phyloP scores from a whole-genome alignment of 2,113 vertebrate genomes.

The Pongo pygmaeus region DNA sequence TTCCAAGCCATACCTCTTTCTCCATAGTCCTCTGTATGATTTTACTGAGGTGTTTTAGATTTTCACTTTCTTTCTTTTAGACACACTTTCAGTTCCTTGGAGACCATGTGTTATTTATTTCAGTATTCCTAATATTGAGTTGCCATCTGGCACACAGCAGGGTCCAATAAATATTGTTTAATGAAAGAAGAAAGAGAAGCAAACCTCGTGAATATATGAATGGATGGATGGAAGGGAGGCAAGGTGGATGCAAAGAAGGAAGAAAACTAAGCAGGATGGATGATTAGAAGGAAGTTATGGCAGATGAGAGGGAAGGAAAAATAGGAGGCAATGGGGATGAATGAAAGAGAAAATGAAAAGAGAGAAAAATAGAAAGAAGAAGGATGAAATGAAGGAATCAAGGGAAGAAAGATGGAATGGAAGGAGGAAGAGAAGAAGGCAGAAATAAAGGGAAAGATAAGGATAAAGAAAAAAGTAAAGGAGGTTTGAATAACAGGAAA shows the following conservation, averaged over 20 bases:
- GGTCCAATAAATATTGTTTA: constrained; percentile 24
- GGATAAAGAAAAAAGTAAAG: neutral
- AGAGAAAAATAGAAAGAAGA: neutral
- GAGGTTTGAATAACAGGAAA: neutral
- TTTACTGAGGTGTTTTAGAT: neutral
- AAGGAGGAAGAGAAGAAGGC: neutral
- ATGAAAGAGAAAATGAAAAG: neutral
- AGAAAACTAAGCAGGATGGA: neutral
- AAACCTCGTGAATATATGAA: neutral
- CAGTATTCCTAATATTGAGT: constrained; percentile 42
- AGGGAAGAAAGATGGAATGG: no score
- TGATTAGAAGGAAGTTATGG: neutral
- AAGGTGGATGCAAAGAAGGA: neutral
- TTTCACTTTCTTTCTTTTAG: neutral
- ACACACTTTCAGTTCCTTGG: neutral
- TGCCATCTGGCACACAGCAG: constrained; percentile 15
- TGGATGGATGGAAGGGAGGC: neutral
- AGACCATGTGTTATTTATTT: constrained; percentile 54
- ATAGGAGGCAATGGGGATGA: neutral
- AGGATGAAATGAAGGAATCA: neutral
- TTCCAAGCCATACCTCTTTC: neutral
- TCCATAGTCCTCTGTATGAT: neutral
- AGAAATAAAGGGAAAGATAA: neutral
- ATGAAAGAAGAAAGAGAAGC: constrained; percentile 9
- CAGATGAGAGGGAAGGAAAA: neutral